Conservation (phyloP, 2,113 vertebrate species). For the Sciurus niger region DNA sequence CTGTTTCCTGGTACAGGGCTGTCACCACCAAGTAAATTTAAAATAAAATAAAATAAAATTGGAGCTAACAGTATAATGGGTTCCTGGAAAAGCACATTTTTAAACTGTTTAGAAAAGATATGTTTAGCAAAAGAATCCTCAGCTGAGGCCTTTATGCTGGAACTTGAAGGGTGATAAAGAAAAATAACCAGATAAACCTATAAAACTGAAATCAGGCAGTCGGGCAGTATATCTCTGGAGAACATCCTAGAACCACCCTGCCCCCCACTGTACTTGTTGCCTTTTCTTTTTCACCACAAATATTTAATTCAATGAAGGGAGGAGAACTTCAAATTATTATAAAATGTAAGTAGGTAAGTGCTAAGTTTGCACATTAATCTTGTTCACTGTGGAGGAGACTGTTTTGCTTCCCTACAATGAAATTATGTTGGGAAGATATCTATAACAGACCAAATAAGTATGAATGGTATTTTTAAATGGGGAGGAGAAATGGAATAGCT, state of each 20-base stretch:
- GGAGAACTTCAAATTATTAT: constrained; percentile 63
- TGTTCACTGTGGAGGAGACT: neutral
- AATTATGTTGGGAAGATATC: constrained; percentile 57
- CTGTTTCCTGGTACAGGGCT: neutral
- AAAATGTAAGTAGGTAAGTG: constrained; percentile 21
- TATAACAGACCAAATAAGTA: constrained; percentile 61
- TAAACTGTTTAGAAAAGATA: neutral
- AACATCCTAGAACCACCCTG: neutral
- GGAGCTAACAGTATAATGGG: neutral
- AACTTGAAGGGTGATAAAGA: constrained; percentile 46
- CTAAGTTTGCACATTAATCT: constrained; percentile 55
- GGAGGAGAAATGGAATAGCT: neutral
- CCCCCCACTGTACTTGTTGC: neutral
- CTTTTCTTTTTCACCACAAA: constrained; percentile 48
- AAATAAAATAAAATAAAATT: constrained; percentile 23
- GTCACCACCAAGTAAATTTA: neutral
- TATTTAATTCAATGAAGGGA: constrained; percentile 58
- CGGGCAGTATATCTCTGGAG: neutral
- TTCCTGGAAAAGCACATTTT: constrained; percentile 35
- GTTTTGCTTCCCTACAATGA: constrained; percentile 42
- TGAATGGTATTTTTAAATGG: neutral
- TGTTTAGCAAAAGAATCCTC: constrained; percentile 35
- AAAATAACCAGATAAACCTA: neutral
- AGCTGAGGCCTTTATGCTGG: constrained; percentile 19
- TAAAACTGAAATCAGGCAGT: constrained; percentile 16